Percentiles rank a stretch among this genome's conserved stretches.
These are phyloP conservation scores for Triops cancriformis DNA, from an alignment of 1,140 invertebrate genomes.

Conservation along the genomic window DNA sequence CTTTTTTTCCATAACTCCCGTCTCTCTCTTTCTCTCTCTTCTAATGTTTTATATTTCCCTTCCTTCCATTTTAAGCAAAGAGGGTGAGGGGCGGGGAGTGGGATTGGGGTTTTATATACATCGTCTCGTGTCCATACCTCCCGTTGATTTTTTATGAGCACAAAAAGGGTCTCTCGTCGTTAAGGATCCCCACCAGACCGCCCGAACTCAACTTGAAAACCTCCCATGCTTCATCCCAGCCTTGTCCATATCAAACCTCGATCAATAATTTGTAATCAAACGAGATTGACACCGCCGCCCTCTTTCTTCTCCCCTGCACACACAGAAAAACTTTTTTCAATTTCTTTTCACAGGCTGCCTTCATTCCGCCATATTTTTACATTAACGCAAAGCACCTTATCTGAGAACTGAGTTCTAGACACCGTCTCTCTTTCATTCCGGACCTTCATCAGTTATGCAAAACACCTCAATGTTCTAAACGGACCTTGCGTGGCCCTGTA, in stretches of 20 bases:
- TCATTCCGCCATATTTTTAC: not conserved
- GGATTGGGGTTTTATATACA: not conserved
- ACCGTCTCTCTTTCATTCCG: not conserved
- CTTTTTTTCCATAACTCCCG: not conserved
- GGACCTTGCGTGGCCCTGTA: too few species aligned
- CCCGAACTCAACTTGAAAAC: not conserved
- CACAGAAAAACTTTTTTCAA: not conserved
- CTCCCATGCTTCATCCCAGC: not conserved
- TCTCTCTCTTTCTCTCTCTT: not conserved
- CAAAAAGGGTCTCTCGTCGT: conserved; percentile 12
- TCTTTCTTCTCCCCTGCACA: not conserved
- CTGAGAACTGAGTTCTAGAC: too few species aligned
- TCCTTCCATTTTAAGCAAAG: too few species aligned
- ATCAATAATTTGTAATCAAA: conserved; percentile 11
- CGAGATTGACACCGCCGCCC: conserved; percentile 11
- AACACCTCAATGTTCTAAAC: not conserved
- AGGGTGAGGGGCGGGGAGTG: too few species aligned
- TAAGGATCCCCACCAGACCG: not conserved
- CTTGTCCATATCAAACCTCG: conserved; percentile 11
- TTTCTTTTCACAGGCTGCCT: not conserved
- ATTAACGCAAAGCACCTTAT: too few species aligned
- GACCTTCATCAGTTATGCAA: conserved; percentile 1
- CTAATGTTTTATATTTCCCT: too few species aligned
- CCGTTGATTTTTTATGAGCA: conserved; percentile 3
- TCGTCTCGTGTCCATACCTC: conserved; percentile 4